Percentiles rank a stretch among this genome's conserved stretches.
Evolutionary conservation across 2,888 invertebrate genomes (phyloP).

Genomic region (Campopleginae sp.): DNA sequence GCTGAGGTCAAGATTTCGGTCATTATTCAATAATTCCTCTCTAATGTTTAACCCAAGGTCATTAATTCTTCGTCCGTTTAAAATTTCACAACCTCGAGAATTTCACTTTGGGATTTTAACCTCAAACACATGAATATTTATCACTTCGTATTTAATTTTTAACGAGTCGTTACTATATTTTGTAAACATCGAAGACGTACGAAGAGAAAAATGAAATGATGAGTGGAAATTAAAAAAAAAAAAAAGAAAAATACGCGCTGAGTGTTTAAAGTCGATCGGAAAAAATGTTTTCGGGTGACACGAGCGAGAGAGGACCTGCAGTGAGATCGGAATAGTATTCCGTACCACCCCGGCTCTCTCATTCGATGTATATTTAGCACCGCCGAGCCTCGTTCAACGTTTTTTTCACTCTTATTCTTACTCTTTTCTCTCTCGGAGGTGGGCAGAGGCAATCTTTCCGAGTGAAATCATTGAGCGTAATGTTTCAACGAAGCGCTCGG

Average conservation of each 20-base stretch:
- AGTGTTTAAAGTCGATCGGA: slow-evolving; percentile 7
- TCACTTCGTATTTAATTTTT: neutral
- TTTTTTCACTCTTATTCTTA: slow-evolving; percentile 18
- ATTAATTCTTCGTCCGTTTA: neutral
- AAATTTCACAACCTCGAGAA: neutral
- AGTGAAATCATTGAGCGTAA: slow-evolving; percentile 3
- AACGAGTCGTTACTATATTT: neutral
- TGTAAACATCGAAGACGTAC: neutral
- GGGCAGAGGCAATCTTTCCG: slow-evolving; percentile 6
- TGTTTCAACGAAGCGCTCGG: neutral
- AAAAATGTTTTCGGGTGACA: slow-evolving; percentile 42
- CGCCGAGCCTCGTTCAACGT: slow-evolving; percentile 66
- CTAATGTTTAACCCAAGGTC: neutral
- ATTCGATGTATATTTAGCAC: slow-evolving; percentile 82
- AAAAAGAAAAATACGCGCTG: neutral
- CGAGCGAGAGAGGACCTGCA: slow-evolving; percentile 35
- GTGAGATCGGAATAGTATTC: slow-evolving; percentile 71
- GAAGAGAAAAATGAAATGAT: neutral
- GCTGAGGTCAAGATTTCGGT: neutral
- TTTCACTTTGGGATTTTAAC: neutral
- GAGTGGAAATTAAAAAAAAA: neutral
- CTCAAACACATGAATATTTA: neutral
- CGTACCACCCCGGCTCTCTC: slow-evolving; percentile 74
- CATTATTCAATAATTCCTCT: neutral
- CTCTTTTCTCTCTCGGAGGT: slow-evolving; percentile 2